phyloP scores from a whole-genome alignment of 1,140 invertebrate genomes.

The Chironomus tepperi region DNA sequence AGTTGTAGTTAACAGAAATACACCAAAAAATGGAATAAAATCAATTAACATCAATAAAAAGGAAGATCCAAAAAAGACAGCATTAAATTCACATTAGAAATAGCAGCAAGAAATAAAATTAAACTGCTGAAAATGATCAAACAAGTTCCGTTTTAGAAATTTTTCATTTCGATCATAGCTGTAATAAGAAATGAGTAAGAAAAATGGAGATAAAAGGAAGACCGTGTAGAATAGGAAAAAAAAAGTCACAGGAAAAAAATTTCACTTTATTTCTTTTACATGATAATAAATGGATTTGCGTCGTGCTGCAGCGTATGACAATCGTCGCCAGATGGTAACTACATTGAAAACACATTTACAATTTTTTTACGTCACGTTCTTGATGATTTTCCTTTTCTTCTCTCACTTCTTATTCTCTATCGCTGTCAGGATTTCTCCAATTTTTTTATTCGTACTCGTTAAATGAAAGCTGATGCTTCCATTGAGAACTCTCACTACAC shows the following conservation, averaged over 20 bases:
- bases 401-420: neutral
- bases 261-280: constrained; percentile 22
- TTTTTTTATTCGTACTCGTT: no score
- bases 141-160: no score
- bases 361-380: neutral
- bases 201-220: neutral
- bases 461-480: constrained; percentile 18
- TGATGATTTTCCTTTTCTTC: neutral
- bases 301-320: constrained; percentile 13
- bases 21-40: no score
- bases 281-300: constrained; percentile 21
- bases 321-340: constrained; percentile 15
- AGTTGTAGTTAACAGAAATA: no score
- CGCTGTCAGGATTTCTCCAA: neutral
- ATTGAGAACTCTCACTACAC: neutral
- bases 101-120: no score
- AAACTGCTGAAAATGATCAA: no score
- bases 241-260: neutral
- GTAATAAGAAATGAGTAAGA: neutral
- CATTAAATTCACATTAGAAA: no score
- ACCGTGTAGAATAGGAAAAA: neutral
- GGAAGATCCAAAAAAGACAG: no score
- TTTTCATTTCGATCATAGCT: no score
- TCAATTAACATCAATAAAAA: no score
- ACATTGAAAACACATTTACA: constrained; percentile 23